A percentile compares a stretch with the other conserved stretches of the same genome.
Evolutionary conservation across 2,113 vertebrate species (phyloP).

Genomic region (Nothoprocta pentlandii): DNA sequence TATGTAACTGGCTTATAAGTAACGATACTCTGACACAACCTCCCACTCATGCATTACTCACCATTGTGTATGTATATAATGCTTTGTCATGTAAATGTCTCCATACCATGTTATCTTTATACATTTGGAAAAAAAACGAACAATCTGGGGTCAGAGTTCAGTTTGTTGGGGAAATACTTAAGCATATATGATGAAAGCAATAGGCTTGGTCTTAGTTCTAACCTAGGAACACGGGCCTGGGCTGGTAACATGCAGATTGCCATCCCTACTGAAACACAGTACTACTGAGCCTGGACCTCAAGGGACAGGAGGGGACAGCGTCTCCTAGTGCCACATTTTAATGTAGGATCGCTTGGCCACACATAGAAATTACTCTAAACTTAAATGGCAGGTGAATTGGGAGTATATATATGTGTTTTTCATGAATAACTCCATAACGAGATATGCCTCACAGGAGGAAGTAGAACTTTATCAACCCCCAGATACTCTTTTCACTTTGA

Average conservation of each 20-base stretch:
- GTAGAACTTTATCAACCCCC: conserved; percentile 25
- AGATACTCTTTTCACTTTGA: neutral
- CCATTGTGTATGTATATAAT: neutral
- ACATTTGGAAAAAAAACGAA: too few relatives aligned
- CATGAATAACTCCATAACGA: neutral
- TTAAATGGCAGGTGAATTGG: neutral
- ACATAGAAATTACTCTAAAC: neutral
- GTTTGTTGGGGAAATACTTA: neutral
- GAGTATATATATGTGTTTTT: neutral
- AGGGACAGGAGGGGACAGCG: neutral
- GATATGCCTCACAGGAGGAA: neutral
- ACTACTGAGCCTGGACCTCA: neutral
- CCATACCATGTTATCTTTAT: neutral
- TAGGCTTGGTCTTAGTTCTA: neutral
- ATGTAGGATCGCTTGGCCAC: neutral
- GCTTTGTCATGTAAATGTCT: neutral
- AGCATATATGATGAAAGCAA: neutral
- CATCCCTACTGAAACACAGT: neutral
- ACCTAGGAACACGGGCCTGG: neutral
- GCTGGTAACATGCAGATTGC: rapidly evolving
- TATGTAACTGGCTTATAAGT: neutral
- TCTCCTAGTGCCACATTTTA: neutral
- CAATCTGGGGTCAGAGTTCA: neutral
- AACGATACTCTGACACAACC: neutral
- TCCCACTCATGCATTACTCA: neutral